These are phyloP conservation scores for Tupiocoris notatus DNA, from an alignment of 2,888 invertebrate genomes.

Conservation along the genomic window DNA sequence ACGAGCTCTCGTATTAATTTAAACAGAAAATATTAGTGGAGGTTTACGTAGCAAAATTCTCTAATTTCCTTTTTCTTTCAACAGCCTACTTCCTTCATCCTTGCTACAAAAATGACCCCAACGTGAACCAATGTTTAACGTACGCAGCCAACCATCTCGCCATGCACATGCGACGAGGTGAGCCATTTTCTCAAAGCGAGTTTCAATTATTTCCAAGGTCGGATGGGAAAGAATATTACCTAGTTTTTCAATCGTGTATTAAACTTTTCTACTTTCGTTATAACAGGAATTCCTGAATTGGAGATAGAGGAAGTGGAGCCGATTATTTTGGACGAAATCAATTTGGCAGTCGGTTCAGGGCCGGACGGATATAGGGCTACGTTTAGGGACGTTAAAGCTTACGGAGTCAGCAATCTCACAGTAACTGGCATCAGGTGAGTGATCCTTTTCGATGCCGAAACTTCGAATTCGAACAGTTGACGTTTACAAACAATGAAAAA, in stretches of 20 bases:
- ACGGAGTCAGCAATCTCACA: slow-evolving; percentile 76
- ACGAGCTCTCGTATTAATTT: too few species aligned
- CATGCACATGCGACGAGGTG: slow-evolving; percentile 63
- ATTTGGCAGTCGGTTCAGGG: slow-evolving; percentile 74
- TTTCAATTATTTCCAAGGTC: not conserved
- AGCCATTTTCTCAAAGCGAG: too few species aligned
- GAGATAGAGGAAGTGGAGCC: slow-evolving; percentile 68
- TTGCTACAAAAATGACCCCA: slow-evolving; percentile 68
- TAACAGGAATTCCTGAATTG: slow-evolving; percentile 70
- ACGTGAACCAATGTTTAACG: slow-evolving; percentile 70
- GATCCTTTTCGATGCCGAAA: too few species aligned
- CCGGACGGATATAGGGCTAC: slow-evolving; percentile 80
- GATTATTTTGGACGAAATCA: slow-evolving; percentile 77
- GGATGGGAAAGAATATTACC: not conserved
- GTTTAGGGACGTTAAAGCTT: slow-evolving; percentile 76
- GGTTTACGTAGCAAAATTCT: too few species aligned
- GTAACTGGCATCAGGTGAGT: slow-evolving; percentile 72
- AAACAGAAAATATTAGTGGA: not conserved
- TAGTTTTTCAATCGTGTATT: too few species aligned
- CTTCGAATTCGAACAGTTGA: too few species aligned
- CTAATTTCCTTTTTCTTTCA: too few species aligned
- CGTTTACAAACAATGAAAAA: too few species aligned
- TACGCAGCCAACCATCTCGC: slow-evolving; percentile 73
- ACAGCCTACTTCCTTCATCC: slow-evolving; percentile 66
- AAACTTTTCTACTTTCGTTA: not conserved